phyloP scores from a whole-genome alignment of 2,797 vertebrate species.

The Ispidina picta region DNA sequence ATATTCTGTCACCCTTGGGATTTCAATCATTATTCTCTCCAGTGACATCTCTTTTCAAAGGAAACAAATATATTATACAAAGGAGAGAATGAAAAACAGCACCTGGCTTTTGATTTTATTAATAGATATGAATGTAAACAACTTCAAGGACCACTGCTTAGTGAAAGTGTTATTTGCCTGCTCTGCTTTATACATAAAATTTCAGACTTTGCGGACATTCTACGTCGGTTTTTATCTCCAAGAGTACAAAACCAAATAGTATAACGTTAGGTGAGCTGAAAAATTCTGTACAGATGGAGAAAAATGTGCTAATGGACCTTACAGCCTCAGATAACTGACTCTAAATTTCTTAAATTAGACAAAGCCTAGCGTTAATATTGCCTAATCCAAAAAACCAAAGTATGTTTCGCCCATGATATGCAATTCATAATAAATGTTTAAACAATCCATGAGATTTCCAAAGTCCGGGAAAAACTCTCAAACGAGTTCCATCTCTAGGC shows the following conservation, averaged over 20 bases:
- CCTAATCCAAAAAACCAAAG: not conserved
- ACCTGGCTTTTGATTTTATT: slow-evolving; percentile 56
- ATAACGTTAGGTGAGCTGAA: not conserved
- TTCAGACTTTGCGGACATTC: not conserved
- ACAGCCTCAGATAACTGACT: not conserved
- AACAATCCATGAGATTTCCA: not conserved
- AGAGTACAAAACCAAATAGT: not conserved
- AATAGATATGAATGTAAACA: slow-evolving; percentile 41
- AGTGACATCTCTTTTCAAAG: slow-evolving; percentile 49
- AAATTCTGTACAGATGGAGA: not conserved
- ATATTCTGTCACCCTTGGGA: slow-evolving; percentile 38
- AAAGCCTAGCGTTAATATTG: not conserved
- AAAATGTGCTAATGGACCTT: not conserved
- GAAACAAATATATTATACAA: slow-evolving; percentile 17
- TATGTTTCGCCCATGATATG: not conserved
- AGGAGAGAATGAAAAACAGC: slow-evolving; percentile 37
- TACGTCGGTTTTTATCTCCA: not conserved
- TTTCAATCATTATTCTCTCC: slow-evolving; percentile 37
- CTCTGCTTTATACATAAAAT: not conserved
- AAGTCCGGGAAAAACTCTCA: not conserved
- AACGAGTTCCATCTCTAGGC: not conserved
- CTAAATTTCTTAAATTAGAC: not conserved
- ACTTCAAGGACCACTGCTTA: slow-evolving; percentile 2
- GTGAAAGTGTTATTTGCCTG: not conserved
- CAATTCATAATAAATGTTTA: slow-evolving; percentile 27